Conservation (phyloP, 2,888 invertebrate species). For the Neoascia interrupta region DNA sequence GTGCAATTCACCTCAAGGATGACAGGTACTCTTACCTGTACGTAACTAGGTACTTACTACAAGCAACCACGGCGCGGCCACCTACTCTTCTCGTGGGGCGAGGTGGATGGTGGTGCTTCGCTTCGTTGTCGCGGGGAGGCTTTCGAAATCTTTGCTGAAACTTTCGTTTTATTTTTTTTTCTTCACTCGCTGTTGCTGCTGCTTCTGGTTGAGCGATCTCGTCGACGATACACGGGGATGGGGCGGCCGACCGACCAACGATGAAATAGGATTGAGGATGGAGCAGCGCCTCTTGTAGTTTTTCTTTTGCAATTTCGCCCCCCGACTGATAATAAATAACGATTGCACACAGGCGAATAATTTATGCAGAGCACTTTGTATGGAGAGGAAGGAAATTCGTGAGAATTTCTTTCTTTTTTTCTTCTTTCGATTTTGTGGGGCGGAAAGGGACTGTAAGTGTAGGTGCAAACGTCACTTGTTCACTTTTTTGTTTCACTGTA, state of each 20-base stretch:
- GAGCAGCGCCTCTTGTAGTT: not conserved
- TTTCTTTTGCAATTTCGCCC: slow-evolving; percentile 45
- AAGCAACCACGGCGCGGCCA: slow-evolving; percentile 29
- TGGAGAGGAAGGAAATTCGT: slow-evolving; percentile 37
- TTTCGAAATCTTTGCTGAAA: slow-evolving; percentile 38
- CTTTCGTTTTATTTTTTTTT: slow-evolving; percentile 44
- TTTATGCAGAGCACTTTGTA: slow-evolving; percentile 37
- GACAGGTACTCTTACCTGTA: slow-evolving; percentile 58
- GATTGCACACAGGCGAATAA: slow-evolving; percentile 51
- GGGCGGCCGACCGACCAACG: too few species aligned
- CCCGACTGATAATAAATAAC: slow-evolving; percentile 49
- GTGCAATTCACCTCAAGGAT: slow-evolving; percentile 65
- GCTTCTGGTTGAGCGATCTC: slow-evolving; percentile 18
- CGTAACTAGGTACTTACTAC: slow-evolving; percentile 41
- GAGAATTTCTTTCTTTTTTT: slow-evolving; percentile 39
- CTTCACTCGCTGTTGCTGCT: slow-evolving; percentile 4
- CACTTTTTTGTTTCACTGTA: slow-evolving; percentile 41
- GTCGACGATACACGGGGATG: slow-evolving; percentile 9
- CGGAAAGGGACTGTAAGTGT: slow-evolving; percentile 18
- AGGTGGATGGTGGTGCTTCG: slow-evolving; percentile 16
- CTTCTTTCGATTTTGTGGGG: slow-evolving; percentile 1
- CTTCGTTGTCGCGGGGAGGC: slow-evolving; percentile 8
- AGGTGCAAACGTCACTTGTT: slow-evolving; percentile 59
- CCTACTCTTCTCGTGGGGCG: slow-evolving; percentile 53
- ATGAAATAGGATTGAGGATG: slow-evolving; percentile 1